Base-by-base conservation (phyloP, 1,140 invertebrate genomes). In the Aphelenchoides fujianensis region DNA sequence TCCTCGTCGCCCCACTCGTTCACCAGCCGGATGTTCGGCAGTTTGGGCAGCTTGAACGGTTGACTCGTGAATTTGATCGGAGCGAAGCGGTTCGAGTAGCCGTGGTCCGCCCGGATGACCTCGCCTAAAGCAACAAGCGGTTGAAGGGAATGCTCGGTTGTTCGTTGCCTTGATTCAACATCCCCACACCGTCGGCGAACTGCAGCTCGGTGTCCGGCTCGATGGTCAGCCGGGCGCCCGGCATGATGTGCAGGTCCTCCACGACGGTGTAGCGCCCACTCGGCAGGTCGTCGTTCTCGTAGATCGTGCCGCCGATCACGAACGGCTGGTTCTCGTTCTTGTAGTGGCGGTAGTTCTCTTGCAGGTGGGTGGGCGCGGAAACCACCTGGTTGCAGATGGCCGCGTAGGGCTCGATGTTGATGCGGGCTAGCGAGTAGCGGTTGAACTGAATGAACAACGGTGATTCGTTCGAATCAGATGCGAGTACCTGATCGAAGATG, bases 191-290 rank as follows among this genome's bases (percentile, higher is more conserved):
- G 54, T 94, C 91, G 57, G 92, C 90, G 86, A 89, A 90, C 77
- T 88, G 85, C 1, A 98, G 86, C 0, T 90, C 91, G 0, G 95
- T 93, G 0, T 93, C 94, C 0, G 92, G 90, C 41, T 92, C 89
- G 12, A 97, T 86, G 0, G 91, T 91, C 7, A 97, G 86, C 62
- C 78, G 77, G 82, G 91, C 92, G 9, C 92, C 93, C 1, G 92
- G 92, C 62, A 92, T 86, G 2, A 97, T 90, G 81, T 92, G 95
- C 36, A 97, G 94, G 82, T 97, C 94, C 78, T 92, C 89, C 28
- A 76, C 82, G 0, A 95, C 92, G 1, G 89, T 88, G 82, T 96
- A 96, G 85, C 77, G 89, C 89, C 86, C 94, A 91, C 73, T 90
- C 89, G 0, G 93, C 92, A 84, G 92, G 91, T 0, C 95, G 91